Percentiles rank a stretch among this genome's conserved stretches.
phyloP scores from a whole-genome alignment of 2,113 vertebrate genomes.

The Tiliqua scincoides region DNA sequence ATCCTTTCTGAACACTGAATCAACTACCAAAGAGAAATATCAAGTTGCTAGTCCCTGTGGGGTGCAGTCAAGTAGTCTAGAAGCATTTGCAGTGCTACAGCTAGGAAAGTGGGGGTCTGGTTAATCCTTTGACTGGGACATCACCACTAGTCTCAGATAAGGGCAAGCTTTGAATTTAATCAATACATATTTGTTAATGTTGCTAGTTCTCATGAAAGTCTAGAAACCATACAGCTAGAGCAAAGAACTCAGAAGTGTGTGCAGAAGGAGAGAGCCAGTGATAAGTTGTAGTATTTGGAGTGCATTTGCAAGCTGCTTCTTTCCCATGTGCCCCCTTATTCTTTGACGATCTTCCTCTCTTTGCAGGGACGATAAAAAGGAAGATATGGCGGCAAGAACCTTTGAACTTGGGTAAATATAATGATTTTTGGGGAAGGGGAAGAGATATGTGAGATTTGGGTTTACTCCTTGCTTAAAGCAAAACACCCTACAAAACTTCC shows the following conservation, averaged over 20 bases:
- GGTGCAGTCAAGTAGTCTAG: neutral
- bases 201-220: neutral
- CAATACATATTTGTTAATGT: neutral
- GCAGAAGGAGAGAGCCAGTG: neutral
- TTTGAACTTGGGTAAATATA: neutral
- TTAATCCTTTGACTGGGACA: neutral
- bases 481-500: neutral
- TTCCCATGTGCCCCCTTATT: neutral
- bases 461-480: too few relatives aligned
- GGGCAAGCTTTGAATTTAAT: neutral
- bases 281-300: neutral
- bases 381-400: too few relatives aligned
- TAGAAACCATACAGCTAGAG: neutral
- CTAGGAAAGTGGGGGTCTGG: neutral
- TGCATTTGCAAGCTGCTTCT: neutral
- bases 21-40: neutral
- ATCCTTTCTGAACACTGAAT: neutral
- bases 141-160: neutral
- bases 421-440: neutral
- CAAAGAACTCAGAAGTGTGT: neutral
- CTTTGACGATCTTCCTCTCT: neutral
- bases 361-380: neutral
- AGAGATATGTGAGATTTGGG: too few relatives aligned
- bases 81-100: neutral
- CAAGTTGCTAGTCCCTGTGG: neutral